These are phyloP conservation scores for Zoanthus sansibaricus DNA, from an alignment of 92 coral and sea anemone genomes.

Conservation along the genomic window DNA sequence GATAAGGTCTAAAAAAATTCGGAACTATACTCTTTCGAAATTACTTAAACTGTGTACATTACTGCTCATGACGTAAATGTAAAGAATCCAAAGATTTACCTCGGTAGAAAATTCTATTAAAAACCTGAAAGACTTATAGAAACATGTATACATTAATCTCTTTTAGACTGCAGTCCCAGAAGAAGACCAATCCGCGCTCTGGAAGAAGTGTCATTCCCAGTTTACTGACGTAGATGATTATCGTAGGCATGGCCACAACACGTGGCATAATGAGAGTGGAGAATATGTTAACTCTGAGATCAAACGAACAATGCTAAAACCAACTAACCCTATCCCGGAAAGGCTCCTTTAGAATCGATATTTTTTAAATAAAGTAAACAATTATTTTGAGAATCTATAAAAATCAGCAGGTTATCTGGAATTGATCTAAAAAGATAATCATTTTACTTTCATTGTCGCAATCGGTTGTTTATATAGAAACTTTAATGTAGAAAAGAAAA, in stretches of 20 bases:
- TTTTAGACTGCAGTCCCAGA: conserved; percentile 87
- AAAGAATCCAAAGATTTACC: too few relatives aligned
- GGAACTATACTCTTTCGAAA: too few relatives aligned
- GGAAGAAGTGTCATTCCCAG: conserved; percentile 98
- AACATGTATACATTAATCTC: background rate
- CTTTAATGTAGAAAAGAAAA: too few relatives aligned
- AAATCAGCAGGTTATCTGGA: too few relatives aligned
- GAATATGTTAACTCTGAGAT: conserved; percentile 81
- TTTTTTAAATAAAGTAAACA: too few relatives aligned
- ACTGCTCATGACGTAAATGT: too few relatives aligned
- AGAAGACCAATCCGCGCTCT: conserved; percentile 80
- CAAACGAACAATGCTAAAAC: conserved; percentile 67
- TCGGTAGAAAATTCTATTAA: background rate
- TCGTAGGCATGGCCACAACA: conserved; percentile 91
- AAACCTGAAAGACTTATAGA: background rate
- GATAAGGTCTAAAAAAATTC: too few relatives aligned
- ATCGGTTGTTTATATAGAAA: too few relatives aligned
- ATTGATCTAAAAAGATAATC: too few relatives aligned
- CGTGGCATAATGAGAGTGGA: conserved; percentile 94
- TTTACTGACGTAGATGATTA: conserved; percentile 97
- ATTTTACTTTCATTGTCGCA: too few relatives aligned
- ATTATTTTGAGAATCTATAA: too few relatives aligned
- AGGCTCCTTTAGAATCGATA: conserved; percentile 67
- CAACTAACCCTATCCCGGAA: conserved; percentile 92
- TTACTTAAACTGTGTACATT: too few relatives aligned